phyloP scores from a whole-genome alignment of 1,140 invertebrate genomes.

The Papilio glaucus region DNA sequence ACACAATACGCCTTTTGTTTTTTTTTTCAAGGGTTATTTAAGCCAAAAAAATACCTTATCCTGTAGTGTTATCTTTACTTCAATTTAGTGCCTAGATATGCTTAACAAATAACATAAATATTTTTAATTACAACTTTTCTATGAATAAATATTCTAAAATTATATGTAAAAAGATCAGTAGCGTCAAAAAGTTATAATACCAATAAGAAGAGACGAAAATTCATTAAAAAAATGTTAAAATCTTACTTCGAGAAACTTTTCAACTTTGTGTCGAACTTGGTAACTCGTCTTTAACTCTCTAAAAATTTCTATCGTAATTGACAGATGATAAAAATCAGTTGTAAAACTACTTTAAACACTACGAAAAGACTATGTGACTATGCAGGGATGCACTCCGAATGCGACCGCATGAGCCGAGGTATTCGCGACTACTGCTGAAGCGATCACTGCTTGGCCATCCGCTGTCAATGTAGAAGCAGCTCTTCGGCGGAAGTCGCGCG shows the following conservation, averaged over 20 bases:
- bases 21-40: too few relatives aligned
- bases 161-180: background rate
- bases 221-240: slow-evolving; percentile 55
- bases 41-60: too few relatives aligned
- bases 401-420: slow-evolving; percentile 63
- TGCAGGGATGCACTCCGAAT: slow-evolving; percentile 59
- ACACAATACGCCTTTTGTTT: too few relatives aligned
- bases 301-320: slow-evolving; percentile 3
- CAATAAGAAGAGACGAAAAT: slow-evolving; percentile 60
- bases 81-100: too few relatives aligned
- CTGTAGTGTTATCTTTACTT: too few relatives aligned
- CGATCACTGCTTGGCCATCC: slow-evolving; percentile 47
- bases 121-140: too few relatives aligned
- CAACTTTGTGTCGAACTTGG: slow-evolving; percentile 49
- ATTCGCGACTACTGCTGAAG: slow-evolving; percentile 66
- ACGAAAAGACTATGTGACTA: slow-evolving; percentile 43
- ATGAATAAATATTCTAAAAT: too few relatives aligned
- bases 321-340: slow-evolving; percentile 2
- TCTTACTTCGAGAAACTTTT: slow-evolving; percentile 47
- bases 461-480: slow-evolving; percentile 59
- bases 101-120: too few relatives aligned
- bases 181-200: background rate
- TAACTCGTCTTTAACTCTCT: slow-evolving; percentile 4
- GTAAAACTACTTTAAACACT: slow-evolving; percentile 42
- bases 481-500: slow-evolving; percentile 62